These are phyloP conservation scores for Lepeophtheirus nordmannii DNA, from an alignment of 2,888 invertebrate genomes.

Conservation along the genomic window DNA sequence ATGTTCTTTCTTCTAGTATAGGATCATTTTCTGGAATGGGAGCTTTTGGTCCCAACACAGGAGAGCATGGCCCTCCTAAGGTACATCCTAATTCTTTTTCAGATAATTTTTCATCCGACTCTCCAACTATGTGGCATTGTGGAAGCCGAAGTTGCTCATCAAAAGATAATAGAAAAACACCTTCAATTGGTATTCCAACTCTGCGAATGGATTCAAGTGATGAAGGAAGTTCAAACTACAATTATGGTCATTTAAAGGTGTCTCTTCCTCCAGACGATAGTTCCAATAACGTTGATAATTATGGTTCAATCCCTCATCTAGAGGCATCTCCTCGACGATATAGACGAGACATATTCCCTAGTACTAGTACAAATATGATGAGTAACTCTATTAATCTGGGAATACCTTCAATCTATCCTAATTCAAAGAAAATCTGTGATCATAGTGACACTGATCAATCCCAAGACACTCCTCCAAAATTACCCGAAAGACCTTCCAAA, in stretches of 20 bases:
- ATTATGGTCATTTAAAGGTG: background rate
- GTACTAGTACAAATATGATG: background rate
- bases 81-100: constrained; percentile 11
- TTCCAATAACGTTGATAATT: background rate
- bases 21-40: background rate
- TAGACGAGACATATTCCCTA: background rate
- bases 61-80: background rate
- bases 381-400: background rate
- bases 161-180: background rate
- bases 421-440: background rate
- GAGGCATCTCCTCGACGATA: constrained; percentile 24
- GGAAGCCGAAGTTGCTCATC: background rate
- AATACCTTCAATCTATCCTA: background rate
- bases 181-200: background rate
- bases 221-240: background rate
- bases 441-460: background rate
- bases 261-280: constrained; percentile 17
- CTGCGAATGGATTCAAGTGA: background rate
- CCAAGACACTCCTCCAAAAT: constrained; percentile 13
- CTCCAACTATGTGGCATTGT: background rate
- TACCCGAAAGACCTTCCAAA: constrained; percentile 23
- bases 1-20: constrained; percentile 1
- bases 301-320: constrained; percentile 24
- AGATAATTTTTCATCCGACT: constrained; percentile 16
- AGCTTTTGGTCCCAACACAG: background rate